phyloP scores from a whole-genome alignment of 2,113 vertebrate species.

The Corythoichthys haematopterus region DNA sequence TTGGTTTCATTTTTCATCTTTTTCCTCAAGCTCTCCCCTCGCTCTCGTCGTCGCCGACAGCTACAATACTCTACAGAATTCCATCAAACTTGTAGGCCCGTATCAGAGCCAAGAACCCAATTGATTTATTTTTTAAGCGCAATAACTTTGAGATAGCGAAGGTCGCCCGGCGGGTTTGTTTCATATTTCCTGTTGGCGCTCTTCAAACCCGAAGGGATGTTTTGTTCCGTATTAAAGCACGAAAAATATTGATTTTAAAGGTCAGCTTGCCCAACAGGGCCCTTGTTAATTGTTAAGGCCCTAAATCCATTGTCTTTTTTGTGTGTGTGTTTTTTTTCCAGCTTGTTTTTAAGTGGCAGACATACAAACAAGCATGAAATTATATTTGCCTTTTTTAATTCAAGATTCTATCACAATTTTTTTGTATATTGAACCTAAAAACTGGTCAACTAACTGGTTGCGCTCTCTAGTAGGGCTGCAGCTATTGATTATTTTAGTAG shows the following conservation, averaged over 20 bases:
- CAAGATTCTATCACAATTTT: too few relatives aligned
- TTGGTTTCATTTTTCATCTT: conserved; percentile 10
- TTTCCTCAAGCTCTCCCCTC: neutral
- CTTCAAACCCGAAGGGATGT: neutral
- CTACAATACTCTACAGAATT: neutral
- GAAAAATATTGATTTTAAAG: neutral
- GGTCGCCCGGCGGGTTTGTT: neutral
- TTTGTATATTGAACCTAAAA: too few relatives aligned
- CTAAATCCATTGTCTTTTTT: neutral
- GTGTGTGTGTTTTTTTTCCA: neutral
- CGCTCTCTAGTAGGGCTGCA: too few relatives aligned
- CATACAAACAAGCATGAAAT: neutral
- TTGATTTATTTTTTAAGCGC: neutral
- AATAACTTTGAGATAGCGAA: neutral
- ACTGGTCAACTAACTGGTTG: too few relatives aligned
- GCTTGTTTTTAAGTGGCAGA: neutral
- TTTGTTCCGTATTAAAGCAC: neutral
- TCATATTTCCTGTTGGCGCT: neutral
- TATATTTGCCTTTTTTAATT: too few relatives aligned
- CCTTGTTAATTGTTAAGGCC: neutral
- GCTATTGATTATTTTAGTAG: too few relatives aligned
- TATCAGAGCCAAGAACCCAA: neutral
- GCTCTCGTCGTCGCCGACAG: neutral
- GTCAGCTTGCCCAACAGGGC: neutral
- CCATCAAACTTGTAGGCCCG: neutral